Percentiles rank a stretch among this genome's conserved stretches.
phyloP scores from a whole-genome alignment of 2,113 vertebrate species.

The Alexandromys fortis region DNA sequence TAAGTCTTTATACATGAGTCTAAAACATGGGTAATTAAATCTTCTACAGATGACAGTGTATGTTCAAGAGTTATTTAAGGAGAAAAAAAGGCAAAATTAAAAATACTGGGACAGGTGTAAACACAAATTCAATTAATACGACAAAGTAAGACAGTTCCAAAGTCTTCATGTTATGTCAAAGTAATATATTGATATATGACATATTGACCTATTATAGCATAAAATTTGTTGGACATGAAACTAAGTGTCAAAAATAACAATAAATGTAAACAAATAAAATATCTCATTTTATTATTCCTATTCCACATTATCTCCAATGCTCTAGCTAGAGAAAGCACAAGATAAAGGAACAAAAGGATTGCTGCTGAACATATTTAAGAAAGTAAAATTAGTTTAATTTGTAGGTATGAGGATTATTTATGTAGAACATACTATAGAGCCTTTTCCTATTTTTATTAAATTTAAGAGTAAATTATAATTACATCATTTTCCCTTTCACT shows the following conservation, averaged over 20 bases:
- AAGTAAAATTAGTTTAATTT: constrained; percentile 22
- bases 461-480: neutral
- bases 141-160: neutral
- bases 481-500: neutral
- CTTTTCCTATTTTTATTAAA: neutral
- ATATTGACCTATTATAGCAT: neutral
- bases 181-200: neutral
- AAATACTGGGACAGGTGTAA: neutral
- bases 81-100: neutral
- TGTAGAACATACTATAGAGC: neutral
- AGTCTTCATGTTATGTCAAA: neutral
- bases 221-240: neutral
- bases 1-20: neutral
- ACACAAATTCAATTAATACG: neutral
- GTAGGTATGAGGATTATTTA: neutral
- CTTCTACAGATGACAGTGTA: neutral
- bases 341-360: neutral
- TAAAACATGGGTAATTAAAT: neutral
- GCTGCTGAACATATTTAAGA: neutral
- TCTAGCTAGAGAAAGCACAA: neutral
- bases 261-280: neutral
- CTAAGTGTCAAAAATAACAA: neutral
- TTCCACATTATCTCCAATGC: neutral
- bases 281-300: neutral
- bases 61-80: neutral